Base-by-base conservation (phyloP, 2,797 vertebrate genomes). In the Acrossocheilus fasciatus region DNA sequence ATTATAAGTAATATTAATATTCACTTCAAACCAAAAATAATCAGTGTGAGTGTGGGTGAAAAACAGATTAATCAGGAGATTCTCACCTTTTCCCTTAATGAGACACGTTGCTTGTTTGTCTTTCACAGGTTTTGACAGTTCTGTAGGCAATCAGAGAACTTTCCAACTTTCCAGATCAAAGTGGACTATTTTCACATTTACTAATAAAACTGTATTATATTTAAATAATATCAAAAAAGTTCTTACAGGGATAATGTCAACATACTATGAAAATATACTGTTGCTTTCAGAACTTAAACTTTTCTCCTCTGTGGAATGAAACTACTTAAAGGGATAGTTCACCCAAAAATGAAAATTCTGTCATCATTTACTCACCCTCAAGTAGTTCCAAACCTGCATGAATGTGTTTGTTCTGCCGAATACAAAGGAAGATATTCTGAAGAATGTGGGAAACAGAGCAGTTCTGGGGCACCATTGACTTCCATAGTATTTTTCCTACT, bases 71-170 rank as follows among this genome's bases (percentile, higher is more conserved):
- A 36, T 50, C 26, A 68, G 78, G 43, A 18, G 15, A 68, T 81
- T 81, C 59, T 64, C 26, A 81, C 43, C 43, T 68, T 18, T 36
- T 39, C 11, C 6, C 26, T n/a, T 81, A 81, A 81, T 69, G 79
- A 69, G 62, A 52, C 62, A 69, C 62, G 23, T 68, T 15, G 26
- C n/a, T 68, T 68, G 6, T n/a, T 81, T 69, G 62, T 69, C 79
- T 81, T 66, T 43, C 43, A 68, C 45, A 69, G 30, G 18, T 81
- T 81, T 68, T 23, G 11, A 69, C 30, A 69, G 17, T 68, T n/a
- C 79, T 45, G 4, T 30, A 30, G 62, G 45, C 45, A 81, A 36
- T 52, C 30, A 14, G 3, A 68, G 18, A 81, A 26, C 59, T 81
- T 80, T 26, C 15, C 59, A 64, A 64, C 59, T 80, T 36, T 68